Evolutionary conservation across 2,888 invertebrate genomes (phyloP).

Genomic region (Drosophila cognata): DNA sequence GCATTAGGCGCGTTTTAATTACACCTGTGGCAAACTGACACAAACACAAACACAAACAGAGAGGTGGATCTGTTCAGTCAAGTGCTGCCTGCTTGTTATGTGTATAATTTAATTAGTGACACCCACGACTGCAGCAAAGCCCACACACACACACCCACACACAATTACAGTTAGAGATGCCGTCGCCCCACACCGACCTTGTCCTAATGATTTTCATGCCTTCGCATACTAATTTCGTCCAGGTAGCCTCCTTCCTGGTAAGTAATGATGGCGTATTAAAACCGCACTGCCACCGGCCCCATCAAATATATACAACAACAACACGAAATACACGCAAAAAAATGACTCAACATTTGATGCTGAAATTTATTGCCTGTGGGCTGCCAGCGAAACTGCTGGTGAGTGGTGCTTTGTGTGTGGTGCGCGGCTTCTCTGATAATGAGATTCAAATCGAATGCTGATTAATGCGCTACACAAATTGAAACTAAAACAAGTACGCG

Average conservation of each 20-base stretch:
- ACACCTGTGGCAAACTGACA: slow-evolving; percentile 67
- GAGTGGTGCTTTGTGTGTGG: slow-evolving; percentile 1
- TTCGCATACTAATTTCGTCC: slow-evolving; percentile 74
- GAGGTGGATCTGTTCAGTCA: slow-evolving; percentile 25
- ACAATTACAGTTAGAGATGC: slow-evolving; percentile 6
- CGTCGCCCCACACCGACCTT: slow-evolving; percentile 25
- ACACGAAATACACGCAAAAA: slow-evolving; percentile 35
- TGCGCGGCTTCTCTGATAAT: slow-evolving; percentile 54
- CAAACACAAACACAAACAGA: slow-evolving; percentile 20
- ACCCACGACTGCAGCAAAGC: slow-evolving; percentile 60
- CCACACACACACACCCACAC: slow-evolving; percentile 2
- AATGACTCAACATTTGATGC: slow-evolving; percentile 77
- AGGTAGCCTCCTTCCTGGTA: slow-evolving; percentile 46
- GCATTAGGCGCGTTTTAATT: slow-evolving; percentile 73
- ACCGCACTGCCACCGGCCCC: slow-evolving; percentile 29
- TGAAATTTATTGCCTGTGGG: slow-evolving; percentile 68
- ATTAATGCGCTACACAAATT: slow-evolving; percentile 76
- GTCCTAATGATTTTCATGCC: slow-evolving; percentile 77
- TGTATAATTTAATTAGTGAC: slow-evolving; percentile 79
- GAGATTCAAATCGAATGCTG: slow-evolving; percentile 78
- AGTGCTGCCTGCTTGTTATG: slow-evolving; percentile 50
- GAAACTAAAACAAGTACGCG: slow-evolving; percentile 56
- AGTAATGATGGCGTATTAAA: slow-evolving; percentile 68
- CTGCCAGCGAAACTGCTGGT: slow-evolving; percentile 13
- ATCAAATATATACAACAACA: slow-evolving; percentile 14